Percentiles rank a stretch among this genome's conserved stretches.
These are phyloP conservation scores for Drosophila kambysellisi DNA, from an alignment of 2,888 invertebrate species.

Conservation along the genomic window DNA sequence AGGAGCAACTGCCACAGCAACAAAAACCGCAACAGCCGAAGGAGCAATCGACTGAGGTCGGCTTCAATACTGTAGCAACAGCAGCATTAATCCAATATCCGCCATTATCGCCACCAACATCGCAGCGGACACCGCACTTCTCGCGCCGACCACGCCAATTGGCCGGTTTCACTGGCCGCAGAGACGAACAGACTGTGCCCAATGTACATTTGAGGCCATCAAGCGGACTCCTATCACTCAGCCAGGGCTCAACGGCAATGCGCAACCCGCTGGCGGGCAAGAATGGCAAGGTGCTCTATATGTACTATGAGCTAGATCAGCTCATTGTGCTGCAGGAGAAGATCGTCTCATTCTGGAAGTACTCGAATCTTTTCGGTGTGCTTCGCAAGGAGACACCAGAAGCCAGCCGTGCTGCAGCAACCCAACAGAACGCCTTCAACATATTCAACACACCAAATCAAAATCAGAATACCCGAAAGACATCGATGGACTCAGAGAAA, in stretches of 20 bases:
- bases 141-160: constrained; percentile 46
- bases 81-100: constrained; percentile 45
- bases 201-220: constrained; percentile 30
- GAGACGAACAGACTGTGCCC: background rate
- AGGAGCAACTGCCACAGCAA: background rate
- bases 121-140: constrained; percentile 36
- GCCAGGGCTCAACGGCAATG: constrained; percentile 50
- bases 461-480: constrained; percentile 4
- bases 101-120: constrained; percentile 23
- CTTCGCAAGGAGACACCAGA: constrained; percentile 48
- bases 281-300: constrained; percentile 79
- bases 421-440: constrained; percentile 12
- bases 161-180: constrained; percentile 13
- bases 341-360: constrained; percentile 83
- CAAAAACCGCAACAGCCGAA: background rate
- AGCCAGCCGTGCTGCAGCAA: background rate
- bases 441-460: background rate
- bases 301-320: constrained; percentile 82
- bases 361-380: constrained; percentile 78
- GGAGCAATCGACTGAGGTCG: constrained; percentile 1
- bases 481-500: constrained; percentile 22
- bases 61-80: background rate
- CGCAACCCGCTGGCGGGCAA: constrained; percentile 81
- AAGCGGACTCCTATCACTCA: constrained; percentile 64
- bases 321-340: constrained; percentile 82